A percentile compares a stretch with the other conserved stretches of the same genome.
These are phyloP conservation scores for Andrena bicolor DNA, from an alignment of 2,888 invertebrate genomes.

Conservation along the genomic window DNA sequence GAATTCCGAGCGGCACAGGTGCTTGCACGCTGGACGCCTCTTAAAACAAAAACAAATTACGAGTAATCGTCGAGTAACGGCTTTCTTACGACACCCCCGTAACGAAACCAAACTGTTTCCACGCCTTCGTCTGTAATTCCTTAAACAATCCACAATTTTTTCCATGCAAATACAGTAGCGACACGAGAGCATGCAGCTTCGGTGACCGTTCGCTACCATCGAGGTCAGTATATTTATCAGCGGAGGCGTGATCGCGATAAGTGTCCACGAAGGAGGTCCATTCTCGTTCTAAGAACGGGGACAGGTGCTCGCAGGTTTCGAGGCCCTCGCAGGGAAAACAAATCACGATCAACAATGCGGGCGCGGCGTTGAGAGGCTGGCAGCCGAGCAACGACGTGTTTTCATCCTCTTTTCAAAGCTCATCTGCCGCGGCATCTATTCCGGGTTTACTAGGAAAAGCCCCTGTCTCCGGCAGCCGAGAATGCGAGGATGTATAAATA, in stretches of 20 bases:
- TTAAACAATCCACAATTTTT: too few relatives aligned
- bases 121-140: background rate
- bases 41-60: constrained; percentile 69
- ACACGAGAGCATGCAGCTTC: background rate
- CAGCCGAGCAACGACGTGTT: constrained; percentile 24
- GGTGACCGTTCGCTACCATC: background rate
- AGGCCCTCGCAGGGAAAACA: constrained; percentile 30
- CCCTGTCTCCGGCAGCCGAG: constrained; percentile 67
- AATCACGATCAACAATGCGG: constrained; percentile 48
- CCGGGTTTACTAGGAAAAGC: constrained; percentile 81
- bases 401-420: constrained; percentile 51
- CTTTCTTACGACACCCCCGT: background rate
- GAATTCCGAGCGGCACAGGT: constrained; percentile 66
- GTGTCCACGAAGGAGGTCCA: background rate
- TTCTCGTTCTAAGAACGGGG: constrained; percentile 37
- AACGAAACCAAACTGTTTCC: background rate
- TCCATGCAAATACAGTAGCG: background rate
- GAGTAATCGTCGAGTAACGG: constrained; percentile 60
- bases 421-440: constrained; percentile 75
- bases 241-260: background rate
- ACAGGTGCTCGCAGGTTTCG: constrained; percentile 52
- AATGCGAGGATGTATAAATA: constrained; percentile 73
- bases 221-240: background rate
- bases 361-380: background rate
- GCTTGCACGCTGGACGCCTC: constrained; percentile 58